Evolutionary conservation across 2,113 vertebrate genomes (phyloP), one percentile per base, ranked within the genome.

Genomic region (Ancistrus triradiatus): DNA sequence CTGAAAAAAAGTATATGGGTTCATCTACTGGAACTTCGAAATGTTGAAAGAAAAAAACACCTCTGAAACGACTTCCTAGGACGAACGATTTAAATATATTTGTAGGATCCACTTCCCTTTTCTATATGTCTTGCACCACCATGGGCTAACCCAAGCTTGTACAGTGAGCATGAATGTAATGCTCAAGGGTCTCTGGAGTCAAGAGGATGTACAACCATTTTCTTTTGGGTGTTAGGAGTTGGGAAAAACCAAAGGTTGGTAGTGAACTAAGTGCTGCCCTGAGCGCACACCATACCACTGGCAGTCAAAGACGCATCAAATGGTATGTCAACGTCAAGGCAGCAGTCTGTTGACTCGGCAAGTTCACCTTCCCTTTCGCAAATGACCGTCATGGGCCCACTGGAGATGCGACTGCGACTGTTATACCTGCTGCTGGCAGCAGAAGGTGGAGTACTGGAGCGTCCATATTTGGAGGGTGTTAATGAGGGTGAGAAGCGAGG

Each of bases 381-480:
- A 74, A 98, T 98, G 75, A 92, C 92, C 0, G 91, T 91, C 95
- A 98, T 95, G 21, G 93, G 93, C 63, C 91, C 86, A 59, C 91
- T 91, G 56, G 85, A 85, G 74, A 93, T 86, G 40, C 91, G 89
- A 74, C 85, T 89, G 63, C 92, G 91, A 60, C 90, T 59, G 0
- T 85, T 89, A 53, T 92, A 94, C 55, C 90, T 86, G 63, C 93
- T 92, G 68, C 92, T 92, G 77, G 91, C 85, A 0, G 93, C 92
- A 0, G 89, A 92, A 0, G 93, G 94, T 0, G 93, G 94, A 0
- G 93, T 94, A 59, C 91, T 88, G 1, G 90, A 90, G 33, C 93
- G 88, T 48, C 89, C 80, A 0, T 87, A 87, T 66, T 87, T 80
- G 1, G 87, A 88, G 7, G 65, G 33, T 14, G 59, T 65, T 33